Base-by-base conservation (phyloP, 2,888 invertebrate species). In the Pterobdella sp. region DNA sequence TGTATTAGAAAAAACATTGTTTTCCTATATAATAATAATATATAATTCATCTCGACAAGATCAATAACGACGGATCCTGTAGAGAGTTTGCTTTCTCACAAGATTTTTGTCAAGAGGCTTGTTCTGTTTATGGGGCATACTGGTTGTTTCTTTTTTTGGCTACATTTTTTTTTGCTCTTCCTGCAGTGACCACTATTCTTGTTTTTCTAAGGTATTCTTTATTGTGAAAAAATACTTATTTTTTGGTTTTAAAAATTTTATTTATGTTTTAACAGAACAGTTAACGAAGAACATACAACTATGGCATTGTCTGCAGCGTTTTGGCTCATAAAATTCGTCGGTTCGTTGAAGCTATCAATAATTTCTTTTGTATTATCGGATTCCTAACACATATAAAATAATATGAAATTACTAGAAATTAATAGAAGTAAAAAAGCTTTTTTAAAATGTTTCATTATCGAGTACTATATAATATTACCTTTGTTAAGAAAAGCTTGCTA, bases 131-230 rank as follows among this genome's bases (percentile, higher is more conserved):
- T 66, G 74, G 69, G 4, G 60, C 42, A 10, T 74, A 63, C 65
- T 68, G 72, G 70, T 49, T 66, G 70, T 60, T 74, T 18, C 36
- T 74, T 49, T 74, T 74, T 66, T 32, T 74, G 7, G 64, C 74
- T 22, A 56, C 67, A 26, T 22, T 70, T 32, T 10, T 65, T 10
- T 67, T 67, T 52, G 60, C 74, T 1, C 22, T 29, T 35, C 69
- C 42, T 26, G 63, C 72, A 26, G 73, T 74, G 56, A 64, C 66
- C 74, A 56, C 73, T 68, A 35, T 74, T 22, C 64, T 74, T 34
- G 18, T 73, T 36, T 74, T 74, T 49, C 69, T 74, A 34, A 72
- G 74, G 74, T 74, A 52, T 7, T 32, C 1, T 3, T 31, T 52
- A 34, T 29, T 26, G 32, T 29, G 2, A 4, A 2, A 10, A 7